A percentile compares a stretch with the other conserved stretches of the same genome.
phyloP scores from a whole-genome alignment of 1,140 invertebrate genomes.

The Dreissena polymorpha region DNA sequence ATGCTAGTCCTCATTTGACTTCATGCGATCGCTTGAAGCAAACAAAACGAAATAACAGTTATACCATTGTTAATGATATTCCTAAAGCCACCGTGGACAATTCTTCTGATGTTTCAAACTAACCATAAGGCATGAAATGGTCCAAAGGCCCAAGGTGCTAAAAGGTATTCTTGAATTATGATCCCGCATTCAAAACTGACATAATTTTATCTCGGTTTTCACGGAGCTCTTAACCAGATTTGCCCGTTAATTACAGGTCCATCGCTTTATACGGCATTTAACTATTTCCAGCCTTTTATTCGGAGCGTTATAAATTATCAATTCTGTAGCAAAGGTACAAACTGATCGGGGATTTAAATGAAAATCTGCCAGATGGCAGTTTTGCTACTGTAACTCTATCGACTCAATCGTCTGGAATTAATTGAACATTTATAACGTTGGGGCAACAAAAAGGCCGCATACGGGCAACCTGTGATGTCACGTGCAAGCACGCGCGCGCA shows the following conservation, averaged over 20 bases:
- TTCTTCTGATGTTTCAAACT: slow-evolving; percentile 3
- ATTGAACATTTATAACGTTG: slow-evolving; percentile 58
- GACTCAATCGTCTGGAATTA: slow-evolving; percentile 52
- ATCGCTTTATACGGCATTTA: slow-evolving; percentile 14
- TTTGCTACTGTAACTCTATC: slow-evolving; percentile 50
- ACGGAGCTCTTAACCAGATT: slow-evolving; percentile 17
- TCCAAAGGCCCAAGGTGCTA: slow-evolving; percentile 26
- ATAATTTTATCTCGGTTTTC: slow-evolving; percentile 58
- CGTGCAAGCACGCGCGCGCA: slow-evolving; percentile 29
- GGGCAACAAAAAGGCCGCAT: slow-evolving; percentile 40
- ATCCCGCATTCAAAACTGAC: slow-evolving; percentile 47
- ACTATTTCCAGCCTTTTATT: slow-evolving; percentile 40
- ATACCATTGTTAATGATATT: no score
- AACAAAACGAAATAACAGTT: no score
- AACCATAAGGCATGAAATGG: neutral
- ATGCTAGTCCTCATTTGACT: no score
- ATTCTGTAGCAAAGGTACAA: slow-evolving; percentile 48
- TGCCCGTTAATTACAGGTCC: slow-evolving; percentile 52
- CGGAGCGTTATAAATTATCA: slow-evolving; percentile 54
- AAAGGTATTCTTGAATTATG: slow-evolving; percentile 35
- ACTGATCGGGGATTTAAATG: slow-evolving; percentile 44
- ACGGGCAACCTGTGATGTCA: slow-evolving; percentile 48
- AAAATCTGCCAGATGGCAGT: slow-evolving; percentile 53
- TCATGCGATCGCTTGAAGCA: no score
- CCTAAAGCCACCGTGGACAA: no score